Base-by-base conservation (phyloP, 1,140 invertebrate genomes). In the Lordiphosa stackelbergi region DNA sequence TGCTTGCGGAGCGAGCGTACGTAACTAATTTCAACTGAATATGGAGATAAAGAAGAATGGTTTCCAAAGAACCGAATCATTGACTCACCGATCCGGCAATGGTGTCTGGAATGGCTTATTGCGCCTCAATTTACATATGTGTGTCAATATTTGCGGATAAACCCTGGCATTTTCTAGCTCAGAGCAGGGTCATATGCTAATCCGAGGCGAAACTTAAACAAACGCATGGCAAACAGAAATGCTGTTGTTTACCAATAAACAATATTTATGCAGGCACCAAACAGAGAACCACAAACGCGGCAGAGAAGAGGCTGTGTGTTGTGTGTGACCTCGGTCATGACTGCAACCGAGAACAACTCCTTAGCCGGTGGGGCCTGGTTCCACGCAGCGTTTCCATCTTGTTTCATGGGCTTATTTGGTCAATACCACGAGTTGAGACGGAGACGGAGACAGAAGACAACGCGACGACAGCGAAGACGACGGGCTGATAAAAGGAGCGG, bases 81-180 rank as follows among this genome's bases (percentile, higher is more conserved):
- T 47, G 19, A 19, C 19, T 45, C 42, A 45, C 19, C 13, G 22
- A 47, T 35, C 19, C 34, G 19, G n/a, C 19, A 10, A 10, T 22
- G 48, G 12, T 38, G 12, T 38, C 28, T 31, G 28, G 34, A 51
- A 24, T 38, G 47, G 19, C 12, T 49, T 37, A 36, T 31, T 49
- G 7, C 16, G 31, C 47, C 31, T 49, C 13, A 49, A 49, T 49
- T 37, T 36, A 49, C 36, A 45, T 51, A 62, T 72, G 62, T 72
- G 52, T 55, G 58, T 12, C 62, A 73, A 73, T 73, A 71, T 73
- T 73, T 66, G 56, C 40, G 66, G 53, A 72, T 62, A 73, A 53
- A 69, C 31, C 58, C 49, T 61, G 54, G 45, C 46, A 55, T 63
- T 61, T 56, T 59, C 56, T 53, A 60, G 47, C 28, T 58, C 16